phyloP scores from a whole-genome alignment of 2,888 invertebrate genomes.

The Phanerotoma sp. region DNA sequence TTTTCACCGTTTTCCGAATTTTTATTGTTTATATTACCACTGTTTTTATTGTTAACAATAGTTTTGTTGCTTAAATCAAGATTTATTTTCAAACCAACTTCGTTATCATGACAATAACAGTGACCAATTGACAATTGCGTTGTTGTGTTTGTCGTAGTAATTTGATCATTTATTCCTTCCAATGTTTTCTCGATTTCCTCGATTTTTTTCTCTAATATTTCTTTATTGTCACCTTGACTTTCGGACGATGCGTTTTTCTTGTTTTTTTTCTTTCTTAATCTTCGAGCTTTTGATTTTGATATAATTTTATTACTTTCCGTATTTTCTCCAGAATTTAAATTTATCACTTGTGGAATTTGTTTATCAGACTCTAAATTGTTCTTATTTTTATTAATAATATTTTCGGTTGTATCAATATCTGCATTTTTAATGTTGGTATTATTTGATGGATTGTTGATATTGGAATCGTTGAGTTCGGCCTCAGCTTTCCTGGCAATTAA shows the following conservation, averaged over 20 bases:
- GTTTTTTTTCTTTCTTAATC: constrained; percentile 32
- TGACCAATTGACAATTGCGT: too few relatives aligned
- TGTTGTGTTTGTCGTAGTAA: too few relatives aligned
- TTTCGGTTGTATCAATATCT: background rate
- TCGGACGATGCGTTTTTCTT: constrained; percentile 2
- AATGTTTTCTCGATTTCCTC: constrained; percentile 8
- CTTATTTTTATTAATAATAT: background rate
- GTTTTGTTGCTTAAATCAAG: too few relatives aligned
- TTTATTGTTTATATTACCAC: too few relatives aligned
- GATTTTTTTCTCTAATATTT: background rate
- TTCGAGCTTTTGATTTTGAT: constrained; percentile 39
- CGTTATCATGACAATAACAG: too few relatives aligned
- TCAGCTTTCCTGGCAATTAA: constrained; percentile 42
- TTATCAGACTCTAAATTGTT: background rate
- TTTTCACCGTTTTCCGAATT: too few relatives aligned
- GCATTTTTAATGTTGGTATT: too few relatives aligned
- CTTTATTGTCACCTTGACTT: background rate
- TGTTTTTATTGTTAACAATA: too few relatives aligned
- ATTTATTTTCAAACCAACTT: too few relatives aligned
- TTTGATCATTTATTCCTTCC: too few relatives aligned
- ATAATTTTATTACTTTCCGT: constrained; percentile 3
- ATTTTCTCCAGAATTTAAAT: background rate
- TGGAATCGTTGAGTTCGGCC: too few relatives aligned
- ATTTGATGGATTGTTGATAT: too few relatives aligned
- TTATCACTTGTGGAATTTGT: background rate